phyloP scores from a whole-genome alignment of 2,113 vertebrate species.

The Pelobates fuscus region DNA sequence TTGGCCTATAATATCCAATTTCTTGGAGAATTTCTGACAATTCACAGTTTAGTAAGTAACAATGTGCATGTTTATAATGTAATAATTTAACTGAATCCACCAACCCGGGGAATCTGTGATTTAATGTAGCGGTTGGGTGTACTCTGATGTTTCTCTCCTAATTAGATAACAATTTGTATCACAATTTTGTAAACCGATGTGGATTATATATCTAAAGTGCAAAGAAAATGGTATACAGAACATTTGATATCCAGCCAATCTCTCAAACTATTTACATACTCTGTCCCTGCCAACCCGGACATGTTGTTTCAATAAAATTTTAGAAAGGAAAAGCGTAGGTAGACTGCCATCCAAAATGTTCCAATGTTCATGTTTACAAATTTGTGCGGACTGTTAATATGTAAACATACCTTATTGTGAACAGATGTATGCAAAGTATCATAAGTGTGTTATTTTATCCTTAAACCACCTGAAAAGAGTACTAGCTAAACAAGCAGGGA shows the following conservation, averaged over 20 bases:
- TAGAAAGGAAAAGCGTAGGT: constrained; percentile 56
- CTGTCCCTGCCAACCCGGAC: constrained; percentile 51
- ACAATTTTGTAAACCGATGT: constrained; percentile 66
- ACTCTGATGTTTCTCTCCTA: constrained; percentile 58
- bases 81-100: too few relatives aligned
- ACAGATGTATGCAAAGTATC: constrained; percentile 54
- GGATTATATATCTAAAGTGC: constrained; percentile 56
- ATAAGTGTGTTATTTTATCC: constrained; percentile 40
- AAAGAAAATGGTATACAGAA: constrained; percentile 63
- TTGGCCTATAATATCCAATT: too few relatives aligned
- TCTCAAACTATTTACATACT: constrained; percentile 57
- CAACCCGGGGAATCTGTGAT: too few relatives aligned
- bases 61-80: too few relatives aligned
- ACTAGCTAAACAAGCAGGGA: neutral
- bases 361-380: constrained; percentile 72
- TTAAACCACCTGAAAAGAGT: constrained; percentile 21
- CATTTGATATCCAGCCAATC: constrained; percentile 62
- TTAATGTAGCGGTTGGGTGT: constrained; percentile 2
- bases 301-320: constrained; percentile 71
- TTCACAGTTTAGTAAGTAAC: too few relatives aligned
- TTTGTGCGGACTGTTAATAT: constrained; percentile 72
- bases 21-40: too few relatives aligned
- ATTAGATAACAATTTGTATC: constrained; percentile 73
- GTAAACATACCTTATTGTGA: constrained; percentile 66
- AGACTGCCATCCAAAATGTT: constrained; percentile 62